Evolutionary conservation across 2,113 vertebrate genomes (phyloP).

Genomic region (Aythya baeri): DNA sequence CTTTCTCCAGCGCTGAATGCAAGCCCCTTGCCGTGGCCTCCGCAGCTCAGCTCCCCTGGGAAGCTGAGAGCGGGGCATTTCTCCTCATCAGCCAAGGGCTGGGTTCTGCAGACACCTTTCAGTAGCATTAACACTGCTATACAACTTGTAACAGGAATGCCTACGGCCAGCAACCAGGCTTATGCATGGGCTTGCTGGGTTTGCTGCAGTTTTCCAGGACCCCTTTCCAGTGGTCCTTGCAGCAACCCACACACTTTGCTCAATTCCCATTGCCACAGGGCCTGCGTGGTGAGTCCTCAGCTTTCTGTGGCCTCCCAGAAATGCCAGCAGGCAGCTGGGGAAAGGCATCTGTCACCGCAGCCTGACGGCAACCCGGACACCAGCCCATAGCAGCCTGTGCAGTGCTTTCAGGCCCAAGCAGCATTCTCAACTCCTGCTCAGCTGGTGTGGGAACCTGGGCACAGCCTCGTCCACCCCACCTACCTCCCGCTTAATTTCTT

Average conservation of each 20-base stretch:
- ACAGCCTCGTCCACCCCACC: neutral
- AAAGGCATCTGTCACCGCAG: neutral
- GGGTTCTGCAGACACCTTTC: neutral
- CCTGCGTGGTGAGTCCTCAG: neutral
- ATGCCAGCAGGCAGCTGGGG: neutral
- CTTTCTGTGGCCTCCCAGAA: neutral
- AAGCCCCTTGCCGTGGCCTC: neutral
- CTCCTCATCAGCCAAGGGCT: neutral
- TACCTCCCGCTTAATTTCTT: neutral
- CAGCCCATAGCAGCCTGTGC: neutral
- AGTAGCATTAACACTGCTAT: neutral
- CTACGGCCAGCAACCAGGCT: neutral
- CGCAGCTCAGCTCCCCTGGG: neutral
- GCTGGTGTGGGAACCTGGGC: neutral
- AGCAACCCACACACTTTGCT: neutral
- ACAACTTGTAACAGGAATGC: rapidly evolving
- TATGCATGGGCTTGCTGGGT: neutral
- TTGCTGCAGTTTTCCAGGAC: neutral
- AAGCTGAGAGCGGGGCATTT: neutral
- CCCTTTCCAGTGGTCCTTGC: neutral
- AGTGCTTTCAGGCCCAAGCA: neutral
- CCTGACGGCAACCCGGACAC: neutral
- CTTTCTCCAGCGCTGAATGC: neutral
- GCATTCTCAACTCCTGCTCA: neutral
- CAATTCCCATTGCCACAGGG: neutral